phyloP scores from a whole-genome alignment of 2,113 vertebrate species.

The Lanius collurio region DNA sequence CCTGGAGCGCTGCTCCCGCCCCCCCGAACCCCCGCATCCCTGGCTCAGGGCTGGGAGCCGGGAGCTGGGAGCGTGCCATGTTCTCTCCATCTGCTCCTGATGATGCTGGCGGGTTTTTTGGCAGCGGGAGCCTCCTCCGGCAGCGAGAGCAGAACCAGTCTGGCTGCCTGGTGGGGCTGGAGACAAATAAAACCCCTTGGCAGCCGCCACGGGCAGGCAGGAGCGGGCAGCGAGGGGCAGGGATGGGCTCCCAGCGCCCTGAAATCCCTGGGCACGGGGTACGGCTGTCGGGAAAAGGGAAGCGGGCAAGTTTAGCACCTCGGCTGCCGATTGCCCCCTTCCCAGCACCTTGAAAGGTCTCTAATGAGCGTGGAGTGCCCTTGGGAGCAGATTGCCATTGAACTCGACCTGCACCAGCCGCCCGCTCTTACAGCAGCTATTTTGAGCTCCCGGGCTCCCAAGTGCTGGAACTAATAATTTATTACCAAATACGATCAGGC shows the following conservation, averaged over 20 bases:
- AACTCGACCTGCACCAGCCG: constrained; percentile 57
- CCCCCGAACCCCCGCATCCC: neutral
- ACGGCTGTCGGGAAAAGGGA: neutral
- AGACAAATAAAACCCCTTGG: constrained; percentile 25
- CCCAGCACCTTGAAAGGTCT: constrained; percentile 48
- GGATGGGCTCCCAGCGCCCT: neutral
- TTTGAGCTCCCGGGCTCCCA: constrained; percentile 57
- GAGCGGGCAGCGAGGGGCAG: neutral
- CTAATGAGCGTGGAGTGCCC: constrained; percentile 49
- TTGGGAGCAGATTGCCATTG: constrained; percentile 57
- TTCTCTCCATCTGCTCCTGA: constrained; percentile 75
- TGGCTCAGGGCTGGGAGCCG: neutral
- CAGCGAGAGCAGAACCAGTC: constrained; percentile 64
- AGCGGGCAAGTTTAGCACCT: neutral
- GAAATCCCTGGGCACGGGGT: neutral
- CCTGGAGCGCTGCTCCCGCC: neutral
- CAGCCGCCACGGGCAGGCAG: neutral
- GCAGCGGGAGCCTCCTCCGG: constrained; percentile 59
- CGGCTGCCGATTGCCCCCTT: neutral
- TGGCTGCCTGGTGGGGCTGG: constrained; percentile 40
- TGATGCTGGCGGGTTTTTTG: constrained; percentile 70
- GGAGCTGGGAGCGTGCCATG: constrained; percentile 71
- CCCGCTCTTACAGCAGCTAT: constrained; percentile 62
- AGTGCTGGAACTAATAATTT: constrained; percentile 69
- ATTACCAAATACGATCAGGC: constrained; percentile 64